Base-by-base conservation (phyloP, 2,797 vertebrate species). In the Glossophaga mutica region DNA sequence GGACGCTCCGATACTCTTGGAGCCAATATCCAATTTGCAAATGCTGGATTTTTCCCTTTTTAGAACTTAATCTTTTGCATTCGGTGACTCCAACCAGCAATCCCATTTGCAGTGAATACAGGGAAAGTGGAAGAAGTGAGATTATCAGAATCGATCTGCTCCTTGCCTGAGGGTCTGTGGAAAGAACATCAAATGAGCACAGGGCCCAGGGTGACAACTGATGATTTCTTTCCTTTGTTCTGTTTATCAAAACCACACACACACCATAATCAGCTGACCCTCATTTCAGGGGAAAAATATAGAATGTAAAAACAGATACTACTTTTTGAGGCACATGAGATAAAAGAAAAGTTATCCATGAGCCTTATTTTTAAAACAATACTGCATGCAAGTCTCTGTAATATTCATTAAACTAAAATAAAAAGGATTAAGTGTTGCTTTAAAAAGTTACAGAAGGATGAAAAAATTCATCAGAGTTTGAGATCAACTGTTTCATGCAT, bases 331-430 rank as follows among this genome's bases (percentile, higher is more conserved):
- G 32, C 62, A 78, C 37, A 67, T 37, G 67, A 76, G n/a, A 62
- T n/a, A 50, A 90, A 96, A 73, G 42, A 93, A 76, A 96, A 92
- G 5, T 76, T 81, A 48, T 67, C 29, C 34, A n/a, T 22, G 48
- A 29, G n/a, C 4, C 37, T 91, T 76, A 67, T 67, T 57, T 22
- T 62, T 39, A 4, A 90, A 62, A 76, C 93, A 65, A 71, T 10
- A 37, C 1, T 55, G 16, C 52, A 90, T 48, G 65, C 68, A 94
- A 89, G 22, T 87, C 29, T 86, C 57, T 85, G 6, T 68, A 85
- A 68, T 76, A 93, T 34, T 85, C 29, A 82, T 65, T 32, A 37
- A 12, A 73, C 14, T 83, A 48, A 90, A 90, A 93, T 5, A 37
- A 90, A 92, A 74, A 79, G 14, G 6, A 90, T 14, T 59, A 85